These are phyloP conservation scores for Pristionchus japonicus DNA, from an alignment of 2,888 invertebrate species.

Conservation along the genomic window DNA sequence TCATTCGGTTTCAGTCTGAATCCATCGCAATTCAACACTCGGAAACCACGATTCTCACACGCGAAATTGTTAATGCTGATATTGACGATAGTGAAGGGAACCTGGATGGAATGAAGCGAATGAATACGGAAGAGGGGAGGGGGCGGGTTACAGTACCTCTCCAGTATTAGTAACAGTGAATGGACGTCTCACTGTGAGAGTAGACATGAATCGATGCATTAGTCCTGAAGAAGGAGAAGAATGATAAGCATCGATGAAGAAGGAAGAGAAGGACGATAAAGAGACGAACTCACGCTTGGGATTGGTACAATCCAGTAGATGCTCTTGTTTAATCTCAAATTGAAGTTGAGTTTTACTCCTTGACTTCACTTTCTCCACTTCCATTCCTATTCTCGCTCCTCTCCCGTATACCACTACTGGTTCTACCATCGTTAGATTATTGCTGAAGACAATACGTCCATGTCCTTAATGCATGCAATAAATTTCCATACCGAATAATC, in stretches of 20 bases:
- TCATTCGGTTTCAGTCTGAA: constrained; percentile 84
- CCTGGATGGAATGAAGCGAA: constrained; percentile 61
- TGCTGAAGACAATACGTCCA: constrained; percentile 79
- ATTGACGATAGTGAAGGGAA: constrained; percentile 81
- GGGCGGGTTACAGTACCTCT: constrained; percentile 76
- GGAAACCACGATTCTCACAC: constrained; percentile 81
- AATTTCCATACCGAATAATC: constrained; percentile 77
- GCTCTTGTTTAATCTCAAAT: constrained; percentile 86
- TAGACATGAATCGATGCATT: constrained; percentile 78
- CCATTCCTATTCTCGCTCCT: constrained; percentile 89
- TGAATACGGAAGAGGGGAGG: background rate
- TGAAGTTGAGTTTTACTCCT: constrained; percentile 80
- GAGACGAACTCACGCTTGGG: constrained; percentile 76
- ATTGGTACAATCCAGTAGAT: constrained; percentile 80
- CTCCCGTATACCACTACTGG: constrained; percentile 86
- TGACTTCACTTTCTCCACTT: constrained; percentile 75
- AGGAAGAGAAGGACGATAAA: background rate
- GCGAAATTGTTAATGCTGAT: constrained; percentile 79
- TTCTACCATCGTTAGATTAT: constrained; percentile 93
- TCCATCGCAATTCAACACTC: constrained; percentile 84
- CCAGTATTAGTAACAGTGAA: constrained; percentile 93
- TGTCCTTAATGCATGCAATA: too few relatives aligned
- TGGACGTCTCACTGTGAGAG: constrained; percentile 85
- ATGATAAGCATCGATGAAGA: too few relatives aligned
- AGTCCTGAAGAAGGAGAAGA: too few relatives aligned